phyloP scores from a whole-genome alignment of 2,888 invertebrate genomes.

The Acrobasis suavella region DNA sequence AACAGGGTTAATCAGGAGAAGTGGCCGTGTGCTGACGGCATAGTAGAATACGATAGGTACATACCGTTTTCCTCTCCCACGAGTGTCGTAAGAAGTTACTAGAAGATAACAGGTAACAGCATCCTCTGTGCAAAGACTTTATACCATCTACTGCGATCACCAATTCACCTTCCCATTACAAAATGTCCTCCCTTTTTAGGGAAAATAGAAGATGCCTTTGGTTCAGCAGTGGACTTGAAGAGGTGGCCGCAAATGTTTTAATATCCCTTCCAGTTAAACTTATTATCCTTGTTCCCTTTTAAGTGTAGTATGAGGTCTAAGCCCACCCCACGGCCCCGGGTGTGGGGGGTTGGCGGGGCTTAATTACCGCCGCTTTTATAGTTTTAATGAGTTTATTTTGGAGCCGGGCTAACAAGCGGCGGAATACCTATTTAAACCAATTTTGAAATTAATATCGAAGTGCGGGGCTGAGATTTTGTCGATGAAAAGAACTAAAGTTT shows the following conservation, averaged over 20 bases:
- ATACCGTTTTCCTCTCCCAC: no score
- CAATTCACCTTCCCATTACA: no score
- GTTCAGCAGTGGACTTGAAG: no score
- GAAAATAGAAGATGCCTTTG: no score
- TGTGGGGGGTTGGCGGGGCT: constrained; percentile 57
- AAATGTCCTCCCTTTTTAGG: no score
- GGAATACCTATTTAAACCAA: constrained; percentile 81
- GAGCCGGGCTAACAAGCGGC: constrained; percentile 84
- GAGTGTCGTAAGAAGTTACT: no score
- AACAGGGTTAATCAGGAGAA: no score
- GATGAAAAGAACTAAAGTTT: neutral
- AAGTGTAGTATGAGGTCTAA: constrained; percentile 47
- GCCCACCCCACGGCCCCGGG: constrained; percentile 45
- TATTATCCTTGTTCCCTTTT: constrained; percentile 9
- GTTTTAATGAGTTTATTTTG: constrained; percentile 89
- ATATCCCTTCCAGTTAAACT: constrained; percentile 5
- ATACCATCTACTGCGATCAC: no score
- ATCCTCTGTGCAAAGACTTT: no score
- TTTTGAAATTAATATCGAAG: constrained; percentile 81
- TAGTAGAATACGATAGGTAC: no score
- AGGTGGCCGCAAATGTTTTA: neutral
- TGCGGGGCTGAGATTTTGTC: constrained; percentile 52
- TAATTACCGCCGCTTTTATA: constrained; percentile 89
- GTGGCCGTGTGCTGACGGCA: no score
- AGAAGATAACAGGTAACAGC: no score